phyloP scores from a whole-genome alignment of 2,797 vertebrate species.

The Tinamus major region DNA sequence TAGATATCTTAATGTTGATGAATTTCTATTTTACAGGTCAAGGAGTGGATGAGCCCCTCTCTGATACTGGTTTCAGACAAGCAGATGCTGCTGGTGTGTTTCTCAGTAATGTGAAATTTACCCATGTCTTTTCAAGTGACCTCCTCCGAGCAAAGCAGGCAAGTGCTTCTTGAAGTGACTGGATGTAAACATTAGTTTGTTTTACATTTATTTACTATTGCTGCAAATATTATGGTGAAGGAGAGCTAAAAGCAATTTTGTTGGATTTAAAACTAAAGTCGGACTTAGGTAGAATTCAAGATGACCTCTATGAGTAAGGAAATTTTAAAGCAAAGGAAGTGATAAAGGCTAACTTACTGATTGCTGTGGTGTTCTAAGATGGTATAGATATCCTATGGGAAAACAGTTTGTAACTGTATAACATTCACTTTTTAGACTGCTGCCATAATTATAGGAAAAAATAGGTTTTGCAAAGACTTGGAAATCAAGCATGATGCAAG shows the following conservation, averaged over 20 bases:
- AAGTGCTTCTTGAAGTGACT: background rate
- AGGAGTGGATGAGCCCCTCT: constrained; percentile 86
- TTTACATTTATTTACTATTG: background rate
- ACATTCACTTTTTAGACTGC: constrained; percentile 84
- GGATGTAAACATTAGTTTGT: background rate
- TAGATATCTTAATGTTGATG: background rate
- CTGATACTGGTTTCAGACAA: constrained; percentile 87
- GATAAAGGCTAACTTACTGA: background rate
- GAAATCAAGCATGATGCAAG: constrained; percentile 82
- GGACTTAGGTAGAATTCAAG: background rate
- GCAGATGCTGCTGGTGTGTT: constrained; percentile 87
- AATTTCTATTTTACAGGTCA: constrained; percentile 82
- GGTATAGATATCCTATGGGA: background rate
- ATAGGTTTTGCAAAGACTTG: constrained; percentile 80
- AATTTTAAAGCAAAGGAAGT: background rate
- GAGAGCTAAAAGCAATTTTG: background rate
- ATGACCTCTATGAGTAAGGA: background rate
- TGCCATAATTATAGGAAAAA: constrained; percentile 85
- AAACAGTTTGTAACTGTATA: background rate
- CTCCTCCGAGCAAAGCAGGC: constrained; percentile 89
- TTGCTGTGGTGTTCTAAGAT: background rate
- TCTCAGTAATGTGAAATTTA: constrained; percentile 86
- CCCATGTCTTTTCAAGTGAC: constrained; percentile 88
- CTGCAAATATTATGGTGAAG: background rate
- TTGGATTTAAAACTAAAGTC: background rate